These are phyloP conservation scores for Zaprionus capensis DNA, from an alignment of 1,140 invertebrate genomes.

Conservation along the genomic window DNA sequence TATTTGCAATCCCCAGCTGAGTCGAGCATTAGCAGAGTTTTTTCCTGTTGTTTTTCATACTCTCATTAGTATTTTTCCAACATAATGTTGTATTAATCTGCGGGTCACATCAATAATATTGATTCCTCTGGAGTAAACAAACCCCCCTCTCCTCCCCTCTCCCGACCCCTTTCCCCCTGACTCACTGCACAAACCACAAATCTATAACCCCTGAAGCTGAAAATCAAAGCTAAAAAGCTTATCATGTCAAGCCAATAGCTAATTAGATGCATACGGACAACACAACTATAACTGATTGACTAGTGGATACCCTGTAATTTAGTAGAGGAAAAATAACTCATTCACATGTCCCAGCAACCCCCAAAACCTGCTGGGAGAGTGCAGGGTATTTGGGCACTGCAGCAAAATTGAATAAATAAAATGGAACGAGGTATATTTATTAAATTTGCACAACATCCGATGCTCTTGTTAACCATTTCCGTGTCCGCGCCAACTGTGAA, in stretches of 20 bases:
- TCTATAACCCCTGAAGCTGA: neutral
- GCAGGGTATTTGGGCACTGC: conserved; percentile 29
- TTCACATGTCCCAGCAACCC: neutral
- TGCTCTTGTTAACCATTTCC: conserved; percentile 77
- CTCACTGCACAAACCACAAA: neutral
- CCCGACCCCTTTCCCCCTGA: neutral
- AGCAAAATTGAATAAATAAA: conserved; percentile 67
- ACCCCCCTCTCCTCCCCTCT: neutral
- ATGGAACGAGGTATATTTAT: conserved; percentile 69
- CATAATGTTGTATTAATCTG: neutral
- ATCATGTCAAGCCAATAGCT: conserved; percentile 49
- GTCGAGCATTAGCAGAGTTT: neutral
- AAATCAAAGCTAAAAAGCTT: conserved; percentile 34
- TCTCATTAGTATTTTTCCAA: neutral
- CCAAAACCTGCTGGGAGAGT: neutral
- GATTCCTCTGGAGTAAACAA: conserved; percentile 22
- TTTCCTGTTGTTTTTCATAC: neutral
- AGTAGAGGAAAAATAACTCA: neutral
- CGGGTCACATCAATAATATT: conserved; percentile 37
- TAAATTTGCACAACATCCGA: conserved; percentile 80
- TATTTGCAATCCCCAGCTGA: neutral
- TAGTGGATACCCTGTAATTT: conserved; percentile 2
- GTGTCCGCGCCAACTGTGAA: conserved; percentile 55
- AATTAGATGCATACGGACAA: conserved; percentile 55
- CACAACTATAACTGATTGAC: neutral